Conservation (phyloP, 2,113 vertebrate species). For the Heterochromis multidens region DNA sequence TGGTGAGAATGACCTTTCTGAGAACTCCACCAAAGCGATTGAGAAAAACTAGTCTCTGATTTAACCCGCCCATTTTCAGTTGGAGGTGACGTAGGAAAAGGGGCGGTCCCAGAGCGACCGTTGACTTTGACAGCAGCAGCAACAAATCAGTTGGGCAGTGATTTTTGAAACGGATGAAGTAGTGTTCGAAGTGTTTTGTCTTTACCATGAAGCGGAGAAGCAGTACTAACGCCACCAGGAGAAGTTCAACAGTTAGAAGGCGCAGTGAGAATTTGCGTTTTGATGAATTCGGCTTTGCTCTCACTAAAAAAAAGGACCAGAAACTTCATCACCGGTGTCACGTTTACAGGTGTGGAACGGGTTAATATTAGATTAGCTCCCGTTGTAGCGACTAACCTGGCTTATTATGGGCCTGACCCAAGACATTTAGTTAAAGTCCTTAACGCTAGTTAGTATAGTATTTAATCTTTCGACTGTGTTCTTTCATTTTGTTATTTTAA, state of each 20-base stretch:
- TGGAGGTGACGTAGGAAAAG: neutral
- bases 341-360: slow-evolving; percentile 66
- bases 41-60: too few species aligned
- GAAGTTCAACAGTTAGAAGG: slow-evolving; percentile 9
- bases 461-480: neutral
- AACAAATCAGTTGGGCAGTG: neutral
- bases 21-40: too few species aligned
- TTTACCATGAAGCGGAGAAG: slow-evolving; percentile 40
- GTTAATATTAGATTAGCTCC: neutral
- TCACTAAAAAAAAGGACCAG: slow-evolving; percentile 56
- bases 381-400: neutral
- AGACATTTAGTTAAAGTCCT: neutral
- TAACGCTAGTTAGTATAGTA: neutral
- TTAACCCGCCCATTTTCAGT: slow-evolving; percentile 36
- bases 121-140: neutral
- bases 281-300: slow-evolving; percentile 72
- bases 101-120: neutral
- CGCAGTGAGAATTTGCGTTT: slow-evolving; percentile 53
- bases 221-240: slow-evolving; percentile 32
- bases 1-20: too few species aligned
- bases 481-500: neutral
- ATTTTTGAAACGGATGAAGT: fast-evolving
- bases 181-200: too few species aligned
- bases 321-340: slow-evolving; percentile 66
- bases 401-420: neutral